Evolutionary conservation across 2,113 vertebrate genomes (phyloP).

Genomic region (Hippocampus barbouri): DNA sequence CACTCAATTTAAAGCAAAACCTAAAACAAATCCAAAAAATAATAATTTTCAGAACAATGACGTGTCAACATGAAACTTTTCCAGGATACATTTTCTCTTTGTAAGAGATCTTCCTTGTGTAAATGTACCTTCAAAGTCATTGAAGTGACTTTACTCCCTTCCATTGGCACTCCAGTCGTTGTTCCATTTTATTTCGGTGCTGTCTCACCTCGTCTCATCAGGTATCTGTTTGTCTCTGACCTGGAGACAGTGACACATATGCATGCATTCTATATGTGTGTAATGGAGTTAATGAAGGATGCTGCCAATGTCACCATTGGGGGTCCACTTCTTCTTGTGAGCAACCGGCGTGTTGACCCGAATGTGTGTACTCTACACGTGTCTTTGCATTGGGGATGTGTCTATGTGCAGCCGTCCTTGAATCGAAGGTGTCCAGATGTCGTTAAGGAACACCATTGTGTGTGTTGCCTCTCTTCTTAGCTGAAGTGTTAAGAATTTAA

Average conservation of each 20-base stretch:
- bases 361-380: conserved; percentile 31
- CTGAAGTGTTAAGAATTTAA: conserved; percentile 34
- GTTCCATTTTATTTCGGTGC: not conserved
- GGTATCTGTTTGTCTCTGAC: conserved; percentile 14
- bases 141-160: not conserved
- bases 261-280: conserved; percentile 26
- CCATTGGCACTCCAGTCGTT: not conserved
- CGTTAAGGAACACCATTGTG: conserved; percentile 27
- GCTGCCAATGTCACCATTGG: conserved; percentile 43
- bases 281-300: conserved; percentile 54
- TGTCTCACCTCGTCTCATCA: not conserved
- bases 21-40: not conserved
- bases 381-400: conserved; percentile 7
- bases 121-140: not conserved
- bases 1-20: too few relatives aligned
- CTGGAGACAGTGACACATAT: conserved; percentile 18
- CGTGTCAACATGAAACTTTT: not conserved
- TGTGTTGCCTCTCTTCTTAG: conserved; percentile 14
- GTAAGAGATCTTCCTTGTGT: not conserved
- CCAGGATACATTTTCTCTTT: not conserved
- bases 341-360: conserved; percentile 37
- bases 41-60: not conserved
- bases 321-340: conserved; percentile 32
- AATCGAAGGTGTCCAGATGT: conserved; percentile 31
- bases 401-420: conserved; percentile 9